Conservation (phyloP, 1,140 invertebrate genomes). For the Neodiprion pinetum region DNA sequence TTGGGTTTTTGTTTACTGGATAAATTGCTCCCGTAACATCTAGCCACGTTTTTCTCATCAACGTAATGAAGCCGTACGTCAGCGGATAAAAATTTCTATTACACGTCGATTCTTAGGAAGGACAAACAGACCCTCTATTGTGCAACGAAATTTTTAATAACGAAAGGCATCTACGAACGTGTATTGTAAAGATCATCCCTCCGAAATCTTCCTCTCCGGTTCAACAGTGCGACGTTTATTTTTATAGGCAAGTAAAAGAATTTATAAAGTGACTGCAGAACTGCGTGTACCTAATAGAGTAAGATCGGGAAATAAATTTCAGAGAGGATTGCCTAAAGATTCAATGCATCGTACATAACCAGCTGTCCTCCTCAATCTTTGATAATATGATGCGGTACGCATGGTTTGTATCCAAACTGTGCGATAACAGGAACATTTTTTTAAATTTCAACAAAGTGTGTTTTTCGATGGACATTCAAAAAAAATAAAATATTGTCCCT, state of each 20-base stretch:
- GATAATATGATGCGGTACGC: conserved; percentile 16
- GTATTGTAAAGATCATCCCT: not conserved
- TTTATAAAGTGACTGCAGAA: conserved; percentile 22
- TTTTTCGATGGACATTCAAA: conserved; percentile 12
- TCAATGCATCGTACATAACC: not conserved
- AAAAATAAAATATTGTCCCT: not conserved
- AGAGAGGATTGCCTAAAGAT: conserved; percentile 8
- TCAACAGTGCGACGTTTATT: conserved; percentile 26
- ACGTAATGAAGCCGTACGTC: not conserved
- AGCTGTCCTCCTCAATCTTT: conserved; percentile 13
- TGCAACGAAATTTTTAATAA: conserved; percentile 21
- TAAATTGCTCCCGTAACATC: too few relatives aligned
- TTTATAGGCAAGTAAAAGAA: conserved; percentile 23
- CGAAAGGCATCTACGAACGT: conserved; percentile 18
- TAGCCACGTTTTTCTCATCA: not conserved
- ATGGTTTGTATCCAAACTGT: not conserved
- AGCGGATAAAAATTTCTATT: conserved; percentile 13
- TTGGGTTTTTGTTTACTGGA: too few relatives aligned
- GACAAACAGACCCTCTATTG: conserved; percentile 13
- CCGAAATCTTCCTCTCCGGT: conserved; percentile 13
- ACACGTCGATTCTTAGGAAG: conserved; percentile 12
- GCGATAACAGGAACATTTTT: conserved; percentile 9
- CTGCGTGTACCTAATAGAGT: conserved; percentile 7
- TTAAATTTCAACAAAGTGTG: conserved; percentile 13
- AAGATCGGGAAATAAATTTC: conserved; percentile 20